Evolutionary conservation across 2,888 invertebrate genomes (phyloP).

Genomic region (Drosophila pullipes): DNA sequence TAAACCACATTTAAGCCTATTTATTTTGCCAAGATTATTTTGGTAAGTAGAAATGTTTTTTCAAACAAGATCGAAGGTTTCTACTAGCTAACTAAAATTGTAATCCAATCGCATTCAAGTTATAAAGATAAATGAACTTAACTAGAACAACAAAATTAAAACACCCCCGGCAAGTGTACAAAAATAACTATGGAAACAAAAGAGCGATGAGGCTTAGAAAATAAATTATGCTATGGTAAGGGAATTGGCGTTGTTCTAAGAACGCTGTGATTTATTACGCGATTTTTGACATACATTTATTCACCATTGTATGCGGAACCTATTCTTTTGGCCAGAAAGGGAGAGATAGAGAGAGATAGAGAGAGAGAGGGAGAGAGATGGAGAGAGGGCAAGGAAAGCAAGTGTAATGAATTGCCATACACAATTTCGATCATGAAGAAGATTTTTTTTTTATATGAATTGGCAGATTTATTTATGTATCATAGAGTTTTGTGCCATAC

Average conservation of each 20-base stretch:
- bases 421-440: conserved; percentile 15
- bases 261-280: conserved; percentile 68
- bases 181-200: conserved; percentile 25
- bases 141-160: background rate
- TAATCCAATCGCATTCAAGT: background rate
- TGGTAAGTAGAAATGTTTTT: background rate
- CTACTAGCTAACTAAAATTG: background rate
- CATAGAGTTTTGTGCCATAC: conserved; percentile 19
- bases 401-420: conserved; percentile 56
- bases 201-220: conserved; percentile 56
- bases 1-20: background rate
- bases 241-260: conserved; percentile 29
- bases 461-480: conserved; percentile 24
- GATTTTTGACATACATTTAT: conserved; percentile 71
- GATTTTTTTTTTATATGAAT: conserved; percentile 1
- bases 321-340: background rate
- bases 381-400: background rate
- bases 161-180: background rate
- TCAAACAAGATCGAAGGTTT: background rate
- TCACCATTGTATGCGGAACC: conserved; percentile 28
- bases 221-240: conserved; percentile 64
- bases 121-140: background rate
- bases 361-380: background rate
- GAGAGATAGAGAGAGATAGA: background rate
- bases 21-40: background rate